phyloP scores from a whole-genome alignment of 2,888 invertebrate species.

The Julus scanicus region DNA sequence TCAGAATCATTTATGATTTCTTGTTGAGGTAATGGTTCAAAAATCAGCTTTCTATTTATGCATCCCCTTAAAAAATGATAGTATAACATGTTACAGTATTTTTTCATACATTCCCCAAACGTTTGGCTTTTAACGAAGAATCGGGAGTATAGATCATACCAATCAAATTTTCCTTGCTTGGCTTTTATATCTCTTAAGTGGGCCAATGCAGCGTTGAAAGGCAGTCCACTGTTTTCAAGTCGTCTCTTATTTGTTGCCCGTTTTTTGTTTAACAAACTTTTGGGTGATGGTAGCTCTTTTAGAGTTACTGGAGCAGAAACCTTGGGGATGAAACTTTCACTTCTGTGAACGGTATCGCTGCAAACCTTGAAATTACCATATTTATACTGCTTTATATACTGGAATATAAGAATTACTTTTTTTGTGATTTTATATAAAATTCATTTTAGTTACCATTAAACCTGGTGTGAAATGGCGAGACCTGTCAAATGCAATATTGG shows the following conservation, averaged over 20 bases:
- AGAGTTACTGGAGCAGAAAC: constrained; percentile 26
- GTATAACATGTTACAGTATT: background rate
- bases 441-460: constrained; percentile 12
- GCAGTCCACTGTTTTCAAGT: background rate
- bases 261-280: background rate
- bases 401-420: too few relatives aligned
- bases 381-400: too few relatives aligned
- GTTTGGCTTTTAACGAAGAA: background rate
- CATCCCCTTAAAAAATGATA: background rate
- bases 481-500: background rate
- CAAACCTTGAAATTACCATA: background rate
- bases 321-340: background rate
- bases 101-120: background rate
- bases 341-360: background rate
- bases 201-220: background rate
- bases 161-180: constrained; percentile 17
- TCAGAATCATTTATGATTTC: background rate
- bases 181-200: constrained; percentile 29
- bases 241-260: background rate
- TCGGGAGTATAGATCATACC: background rate
- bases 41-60: background rate
- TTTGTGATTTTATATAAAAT: background rate
- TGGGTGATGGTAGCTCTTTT: background rate
- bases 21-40: background rate
- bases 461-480: background rate